A percentile compares a stretch with the other conserved stretches of the same genome.
phyloP scores from a whole-genome alignment of 2,113 vertebrate genomes.

The Heterocephalus glaber region DNA sequence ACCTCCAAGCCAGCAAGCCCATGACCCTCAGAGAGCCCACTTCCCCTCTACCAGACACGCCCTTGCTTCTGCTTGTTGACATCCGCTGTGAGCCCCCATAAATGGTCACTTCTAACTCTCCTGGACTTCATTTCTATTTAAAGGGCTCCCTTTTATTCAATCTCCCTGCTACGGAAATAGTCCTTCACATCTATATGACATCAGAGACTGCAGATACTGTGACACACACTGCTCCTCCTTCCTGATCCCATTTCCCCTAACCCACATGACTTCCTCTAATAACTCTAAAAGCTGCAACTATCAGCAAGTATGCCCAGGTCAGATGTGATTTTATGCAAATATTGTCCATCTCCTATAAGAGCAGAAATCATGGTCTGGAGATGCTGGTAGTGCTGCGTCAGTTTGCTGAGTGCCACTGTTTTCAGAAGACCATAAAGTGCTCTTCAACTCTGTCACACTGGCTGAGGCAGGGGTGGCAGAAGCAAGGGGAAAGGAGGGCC shows the following conservation, averaged over 20 bases:
- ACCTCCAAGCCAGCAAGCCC: background rate
- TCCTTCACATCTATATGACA: background rate
- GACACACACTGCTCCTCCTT: background rate
- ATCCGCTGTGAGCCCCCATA: background rate
- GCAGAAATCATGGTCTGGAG: constrained; percentile 38
- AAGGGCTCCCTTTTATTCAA: background rate
- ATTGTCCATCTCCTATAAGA: constrained; percentile 47
- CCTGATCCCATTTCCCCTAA: background rate
- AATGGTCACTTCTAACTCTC: background rate
- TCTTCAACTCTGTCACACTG: constrained; percentile 64
- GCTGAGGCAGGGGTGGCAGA: background rate
- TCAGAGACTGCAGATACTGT: background rate
- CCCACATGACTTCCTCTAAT: constrained; percentile 39
- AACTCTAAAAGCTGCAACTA: constrained; percentile 43
- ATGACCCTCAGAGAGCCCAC: background rate
- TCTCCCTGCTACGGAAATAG: background rate
- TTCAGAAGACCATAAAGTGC: constrained; percentile 57
- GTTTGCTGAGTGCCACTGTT: background rate
- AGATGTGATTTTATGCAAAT: constrained; percentile 67
- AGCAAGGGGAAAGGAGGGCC: background rate
- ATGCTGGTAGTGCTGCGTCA: background rate
- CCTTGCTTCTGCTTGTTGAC: background rate
- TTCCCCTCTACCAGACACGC: background rate
- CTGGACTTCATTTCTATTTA: background rate
- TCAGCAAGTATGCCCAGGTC: constrained; percentile 59